Evolutionary conservation across 2,888 invertebrate genomes (phyloP).

Genomic region (Myopa testacea): DNA sequence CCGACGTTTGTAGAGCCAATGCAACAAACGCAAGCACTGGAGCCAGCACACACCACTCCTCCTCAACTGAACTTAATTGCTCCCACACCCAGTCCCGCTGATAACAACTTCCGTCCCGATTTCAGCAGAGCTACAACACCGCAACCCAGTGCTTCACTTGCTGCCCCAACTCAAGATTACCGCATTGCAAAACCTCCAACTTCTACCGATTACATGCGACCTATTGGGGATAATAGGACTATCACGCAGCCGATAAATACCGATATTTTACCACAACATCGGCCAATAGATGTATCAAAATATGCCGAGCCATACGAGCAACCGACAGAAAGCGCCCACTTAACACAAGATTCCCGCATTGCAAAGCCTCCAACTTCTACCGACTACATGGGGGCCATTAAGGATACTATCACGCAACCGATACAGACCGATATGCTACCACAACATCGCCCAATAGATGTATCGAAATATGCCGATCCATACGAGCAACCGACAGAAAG

Average conservation of each 20-base stretch:
- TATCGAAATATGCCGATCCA: slow-evolving; percentile 55
- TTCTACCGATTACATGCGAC: slow-evolving; percentile 62
- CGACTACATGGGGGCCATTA: not conserved
- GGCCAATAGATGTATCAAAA: slow-evolving; percentile 62
- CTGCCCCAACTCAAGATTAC: slow-evolving; percentile 54
- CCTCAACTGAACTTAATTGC: slow-evolving; percentile 60
- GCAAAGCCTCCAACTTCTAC: not conserved
- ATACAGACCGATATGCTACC: slow-evolving; percentile 52
- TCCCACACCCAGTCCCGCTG: slow-evolving; percentile 58
- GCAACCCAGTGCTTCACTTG: slow-evolving; percentile 48
- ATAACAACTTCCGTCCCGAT: slow-evolving; percentile 50
- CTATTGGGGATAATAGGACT: slow-evolving; percentile 36
- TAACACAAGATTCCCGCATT: slow-evolving; percentile 1
- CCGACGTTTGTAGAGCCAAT: not conserved
- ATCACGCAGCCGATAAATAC: slow-evolving; percentile 21
- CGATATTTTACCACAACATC: slow-evolving; percentile 58
- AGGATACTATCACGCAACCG: not conserved
- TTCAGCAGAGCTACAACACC: slow-evolving; percentile 48
- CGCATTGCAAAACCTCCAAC: slow-evolving; percentile 59
- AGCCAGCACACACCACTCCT: not conserved
- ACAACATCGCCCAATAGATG: slow-evolving; percentile 63
- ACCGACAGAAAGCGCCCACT: slow-evolving; percentile 40
- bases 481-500: not conserved
- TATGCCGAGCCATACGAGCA: slow-evolving; percentile 53
- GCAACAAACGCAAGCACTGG: not conserved